phyloP scores from a whole-genome alignment of 2,888 invertebrate species.

The Machimus atricapillus region DNA sequence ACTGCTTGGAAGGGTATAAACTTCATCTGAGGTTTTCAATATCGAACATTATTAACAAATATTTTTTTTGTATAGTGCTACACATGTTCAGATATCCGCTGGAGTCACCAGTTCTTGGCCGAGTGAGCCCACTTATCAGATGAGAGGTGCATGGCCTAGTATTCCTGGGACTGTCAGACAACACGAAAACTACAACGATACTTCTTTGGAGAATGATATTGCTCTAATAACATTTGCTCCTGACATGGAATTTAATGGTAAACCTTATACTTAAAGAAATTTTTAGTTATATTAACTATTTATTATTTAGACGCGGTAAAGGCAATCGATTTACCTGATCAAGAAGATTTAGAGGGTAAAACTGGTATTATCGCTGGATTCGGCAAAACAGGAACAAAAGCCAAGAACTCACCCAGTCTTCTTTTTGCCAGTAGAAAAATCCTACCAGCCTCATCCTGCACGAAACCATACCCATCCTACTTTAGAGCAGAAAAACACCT shows the following conservation, averaged over 20 bases:
- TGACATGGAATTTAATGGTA: background rate
- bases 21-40: background rate
- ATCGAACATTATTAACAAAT: background rate
- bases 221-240: background rate
- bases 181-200: background rate
- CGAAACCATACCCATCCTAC: background rate
- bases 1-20: background rate
- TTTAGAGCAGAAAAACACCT: background rate
- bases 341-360: background rate
- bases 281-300: background rate
- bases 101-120: background rate
- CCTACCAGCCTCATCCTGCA: background rate
- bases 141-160: background rate
- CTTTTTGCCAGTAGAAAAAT: background rate
- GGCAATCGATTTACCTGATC: background rate
- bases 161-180: background rate
- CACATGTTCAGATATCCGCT: background rate
- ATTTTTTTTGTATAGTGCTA: background rate
- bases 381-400: background rate
- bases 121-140: background rate
- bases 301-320: background rate
- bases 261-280: background rate
- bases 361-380: background rate
- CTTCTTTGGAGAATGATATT: background rate
- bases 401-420: background rate